Percentiles rank a stretch among this genome's conserved stretches.
phyloP scores from a whole-genome alignment of 2,888 invertebrate genomes.

The Calameuta pallipes region DNA sequence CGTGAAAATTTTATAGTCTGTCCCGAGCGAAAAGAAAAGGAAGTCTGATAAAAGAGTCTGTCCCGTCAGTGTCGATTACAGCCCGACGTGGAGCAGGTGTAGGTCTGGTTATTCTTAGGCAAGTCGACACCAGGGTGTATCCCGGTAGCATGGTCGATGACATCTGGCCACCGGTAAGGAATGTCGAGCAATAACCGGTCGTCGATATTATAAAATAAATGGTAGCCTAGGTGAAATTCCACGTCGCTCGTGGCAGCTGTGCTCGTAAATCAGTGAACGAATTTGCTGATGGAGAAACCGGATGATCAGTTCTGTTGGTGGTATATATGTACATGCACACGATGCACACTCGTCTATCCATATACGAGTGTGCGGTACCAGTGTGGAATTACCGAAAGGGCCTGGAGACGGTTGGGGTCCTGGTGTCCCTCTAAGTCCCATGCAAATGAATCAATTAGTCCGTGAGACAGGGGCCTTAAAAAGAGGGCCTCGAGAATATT shows the following conservation, averaged over 20 bases:
- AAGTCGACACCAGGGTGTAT: constrained; percentile 15
- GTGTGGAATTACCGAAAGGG: not conserved
- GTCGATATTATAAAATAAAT: constrained; percentile 15
- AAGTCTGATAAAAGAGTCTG: not conserved
- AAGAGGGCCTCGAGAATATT: not conserved
- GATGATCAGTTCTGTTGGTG: not conserved
- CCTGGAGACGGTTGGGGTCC: not conserved
- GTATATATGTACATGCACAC: too few species aligned
- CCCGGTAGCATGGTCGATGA: constrained; percentile 54
- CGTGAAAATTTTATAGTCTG: too few species aligned
- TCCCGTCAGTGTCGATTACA: not conserved
- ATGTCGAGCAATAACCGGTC: constrained; percentile 44
- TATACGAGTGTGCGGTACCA: not conserved
- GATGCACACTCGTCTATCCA: not conserved
- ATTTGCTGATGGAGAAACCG: not conserved
- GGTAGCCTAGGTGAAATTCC: not conserved
- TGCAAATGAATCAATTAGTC: not conserved
- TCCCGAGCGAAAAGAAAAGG: not conserved
- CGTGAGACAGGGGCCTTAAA: not conserved
- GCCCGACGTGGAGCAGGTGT: constrained; percentile 6
- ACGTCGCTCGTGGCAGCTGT: not conserved
- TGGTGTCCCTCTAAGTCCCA: not conserved
- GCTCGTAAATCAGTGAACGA: not conserved
- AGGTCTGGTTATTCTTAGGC: constrained; percentile 34
- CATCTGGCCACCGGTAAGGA: constrained; percentile 58